phyloP scores from a whole-genome alignment of 2,797 vertebrate species.

The Myotis pilosus region DNA sequence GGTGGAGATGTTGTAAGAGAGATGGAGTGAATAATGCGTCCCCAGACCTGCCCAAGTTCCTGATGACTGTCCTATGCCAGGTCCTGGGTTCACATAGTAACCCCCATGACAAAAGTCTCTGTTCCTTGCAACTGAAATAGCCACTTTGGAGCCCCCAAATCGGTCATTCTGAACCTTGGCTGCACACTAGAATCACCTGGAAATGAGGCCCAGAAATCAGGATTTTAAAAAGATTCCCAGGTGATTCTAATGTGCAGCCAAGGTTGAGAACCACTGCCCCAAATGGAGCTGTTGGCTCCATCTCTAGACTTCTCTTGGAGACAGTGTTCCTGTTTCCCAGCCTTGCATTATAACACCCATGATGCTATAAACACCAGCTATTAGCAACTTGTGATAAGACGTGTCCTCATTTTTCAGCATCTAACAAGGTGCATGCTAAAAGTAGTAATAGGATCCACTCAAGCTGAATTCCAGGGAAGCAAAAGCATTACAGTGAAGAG shows the following conservation, averaged over 20 bases:
- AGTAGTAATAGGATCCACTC: background rate
- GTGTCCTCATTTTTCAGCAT: slow-evolving; percentile 4
- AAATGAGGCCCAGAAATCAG: no score
- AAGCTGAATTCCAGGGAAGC: slow-evolving; percentile 11
- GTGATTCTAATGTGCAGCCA: no score
- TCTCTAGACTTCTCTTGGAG: background rate
- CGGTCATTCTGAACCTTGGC: no score
- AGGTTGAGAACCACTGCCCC: no score
- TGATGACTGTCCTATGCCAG: background rate
- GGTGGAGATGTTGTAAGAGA: background rate
- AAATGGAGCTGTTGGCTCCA: background rate
- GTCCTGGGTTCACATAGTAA: background rate
- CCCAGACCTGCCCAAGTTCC: background rate
- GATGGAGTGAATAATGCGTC: background rate
- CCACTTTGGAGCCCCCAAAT: background rate
- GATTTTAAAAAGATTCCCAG: no score
- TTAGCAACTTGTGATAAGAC: background rate
- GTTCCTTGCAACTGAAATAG: background rate
- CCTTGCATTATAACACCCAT: background rate
- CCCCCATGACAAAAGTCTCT: background rate
- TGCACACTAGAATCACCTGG: no score
- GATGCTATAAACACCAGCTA: background rate
- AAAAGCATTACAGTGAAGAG: slow-evolving; percentile 1
- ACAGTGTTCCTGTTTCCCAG: background rate
- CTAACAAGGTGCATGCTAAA: background rate